phyloP scores from a whole-genome alignment of 2,797 vertebrate genomes.

The Danio albolineatus region DNA sequence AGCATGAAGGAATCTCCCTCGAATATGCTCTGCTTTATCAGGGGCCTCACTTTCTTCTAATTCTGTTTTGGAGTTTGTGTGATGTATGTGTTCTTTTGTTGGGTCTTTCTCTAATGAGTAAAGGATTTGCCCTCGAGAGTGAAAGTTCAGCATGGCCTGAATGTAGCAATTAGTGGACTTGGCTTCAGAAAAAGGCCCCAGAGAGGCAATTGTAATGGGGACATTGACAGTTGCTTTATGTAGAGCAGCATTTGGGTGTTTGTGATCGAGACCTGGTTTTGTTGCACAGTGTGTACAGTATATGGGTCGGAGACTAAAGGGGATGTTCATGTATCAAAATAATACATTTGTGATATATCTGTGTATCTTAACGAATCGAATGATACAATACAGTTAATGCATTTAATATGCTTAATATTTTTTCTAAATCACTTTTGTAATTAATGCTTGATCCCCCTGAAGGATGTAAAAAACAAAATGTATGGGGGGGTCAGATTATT shows the following conservation, averaged over 20 bases:
- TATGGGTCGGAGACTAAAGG: not conserved
- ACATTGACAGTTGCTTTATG: conserved; percentile 20
- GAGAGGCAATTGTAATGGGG: not conserved
- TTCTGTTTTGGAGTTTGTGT: conserved; percentile 4
- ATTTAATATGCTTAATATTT: too few species aligned
- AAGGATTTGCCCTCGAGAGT: conserved; percentile 18
- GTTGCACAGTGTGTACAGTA: not conserved
- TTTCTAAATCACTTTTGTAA: too few species aligned
- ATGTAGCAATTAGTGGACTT: conserved; percentile 38
- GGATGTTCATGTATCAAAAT: too few species aligned
- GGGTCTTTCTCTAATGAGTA: not conserved
- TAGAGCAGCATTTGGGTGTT: conserved; percentile 47
- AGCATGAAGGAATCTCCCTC: conserved; percentile 10
- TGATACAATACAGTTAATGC: too few species aligned
- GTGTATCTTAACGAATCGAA: too few species aligned
- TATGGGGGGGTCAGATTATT: too few species aligned
- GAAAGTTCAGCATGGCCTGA: conserved; percentile 25
- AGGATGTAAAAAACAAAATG: too few species aligned
- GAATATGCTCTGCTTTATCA: conserved; percentile 9
- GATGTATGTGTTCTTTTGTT: conserved; percentile 27
- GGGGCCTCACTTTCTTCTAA: not conserved
- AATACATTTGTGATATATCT: too few species aligned
- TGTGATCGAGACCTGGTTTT: not conserved
- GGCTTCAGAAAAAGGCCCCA: conserved; percentile 17
- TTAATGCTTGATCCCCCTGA: too few species aligned